Base-by-base conservation (phyloP, 1,140 invertebrate genomes). In the Eriosoma lanigerum region DNA sequence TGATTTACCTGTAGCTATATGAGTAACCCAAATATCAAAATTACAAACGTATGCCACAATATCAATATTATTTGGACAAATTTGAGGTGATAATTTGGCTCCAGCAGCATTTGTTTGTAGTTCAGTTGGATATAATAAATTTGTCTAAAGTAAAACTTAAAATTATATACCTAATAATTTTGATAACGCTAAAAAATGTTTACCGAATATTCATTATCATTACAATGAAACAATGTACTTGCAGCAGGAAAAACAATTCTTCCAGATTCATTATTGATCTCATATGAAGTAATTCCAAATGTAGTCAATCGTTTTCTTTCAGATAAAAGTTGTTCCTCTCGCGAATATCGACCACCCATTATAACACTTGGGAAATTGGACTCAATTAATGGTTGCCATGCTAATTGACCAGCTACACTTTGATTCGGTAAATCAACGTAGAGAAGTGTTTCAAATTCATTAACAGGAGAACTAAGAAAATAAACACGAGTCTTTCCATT, bases 211-310 rank as follows among this genome's bases (percentile, higher is more conserved):
- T 91, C 90, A 81, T 88, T 89, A 85, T 95, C 93, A 78, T 90
- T 85, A 86, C 93, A 94, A 82, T 93, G 90, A 85, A 89, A 97
- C 60, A 98, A 87, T 82, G 91, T 93, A 83, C 94, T 94, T 0
- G 92, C 92, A 82, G 94, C 93, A 54, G 96, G 94, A 86, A 98
- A 98, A 26, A 98, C 91, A 83, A 98, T 91, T 84, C 93, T 92
- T 26, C 94, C 94, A 70, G 91, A 90, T 4, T 89, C 88, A 26
- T 89, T 88, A 84, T 96, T 93, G 60, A 96, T 87, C 84, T 98
- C 95, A 84, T 97, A 98, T 15, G 94, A 94, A 3, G 94, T 96
- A 66, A 98, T 97, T 24, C 97, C 97, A 91, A 94, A 96, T 1
- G 93, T 93, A 0, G 94, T 91, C 13, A 96, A 89, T 82, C 95